phyloP scores from a whole-genome alignment of 2,888 invertebrate species.

The Meta bourneti region DNA sequence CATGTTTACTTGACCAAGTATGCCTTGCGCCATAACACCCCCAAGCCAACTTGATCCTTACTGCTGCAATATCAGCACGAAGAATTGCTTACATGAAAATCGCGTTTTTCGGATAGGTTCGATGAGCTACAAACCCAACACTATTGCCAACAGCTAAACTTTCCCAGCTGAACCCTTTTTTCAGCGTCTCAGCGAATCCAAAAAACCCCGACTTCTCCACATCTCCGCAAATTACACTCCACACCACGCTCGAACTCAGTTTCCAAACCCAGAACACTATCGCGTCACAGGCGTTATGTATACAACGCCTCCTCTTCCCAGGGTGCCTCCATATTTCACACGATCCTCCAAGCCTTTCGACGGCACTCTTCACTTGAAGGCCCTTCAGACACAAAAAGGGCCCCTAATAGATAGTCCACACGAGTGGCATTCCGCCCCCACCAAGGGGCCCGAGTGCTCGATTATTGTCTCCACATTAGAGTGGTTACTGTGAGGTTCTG shows the following conservation, averaged over 20 bases:
- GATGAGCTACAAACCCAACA: too few relatives aligned
- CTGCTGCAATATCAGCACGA: too few relatives aligned
- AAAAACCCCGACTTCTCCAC: not conserved
- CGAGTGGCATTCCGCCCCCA: constrained; percentile 12
- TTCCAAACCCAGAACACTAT: not conserved
- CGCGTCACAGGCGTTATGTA: constrained; percentile 18
- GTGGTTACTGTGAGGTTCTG: too few relatives aligned
- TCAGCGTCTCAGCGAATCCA: not conserved
- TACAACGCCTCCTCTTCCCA: constrained; percentile 16
- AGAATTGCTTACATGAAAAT: too few relatives aligned
- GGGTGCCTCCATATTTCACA: constrained; percentile 48
- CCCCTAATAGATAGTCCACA: constrained; percentile 31
- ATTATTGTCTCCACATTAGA: constrained; percentile 3
- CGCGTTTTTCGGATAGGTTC: too few relatives aligned
- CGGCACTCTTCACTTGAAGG: constrained; percentile 1
- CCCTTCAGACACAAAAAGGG: constrained; percentile 5
- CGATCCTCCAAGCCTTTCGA: constrained; percentile 28
- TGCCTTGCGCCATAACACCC: too few relatives aligned
- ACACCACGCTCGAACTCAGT: not conserved
- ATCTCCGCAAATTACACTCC: not conserved
- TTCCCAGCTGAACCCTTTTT: too few relatives aligned
- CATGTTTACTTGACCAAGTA: too few relatives aligned
- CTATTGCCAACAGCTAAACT: too few relatives aligned
- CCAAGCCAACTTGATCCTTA: too few relatives aligned
- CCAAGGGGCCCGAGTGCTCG: constrained; percentile 32